Base-by-base conservation (phyloP, 2,888 invertebrate genomes). In the Tenodera sinensis region DNA sequence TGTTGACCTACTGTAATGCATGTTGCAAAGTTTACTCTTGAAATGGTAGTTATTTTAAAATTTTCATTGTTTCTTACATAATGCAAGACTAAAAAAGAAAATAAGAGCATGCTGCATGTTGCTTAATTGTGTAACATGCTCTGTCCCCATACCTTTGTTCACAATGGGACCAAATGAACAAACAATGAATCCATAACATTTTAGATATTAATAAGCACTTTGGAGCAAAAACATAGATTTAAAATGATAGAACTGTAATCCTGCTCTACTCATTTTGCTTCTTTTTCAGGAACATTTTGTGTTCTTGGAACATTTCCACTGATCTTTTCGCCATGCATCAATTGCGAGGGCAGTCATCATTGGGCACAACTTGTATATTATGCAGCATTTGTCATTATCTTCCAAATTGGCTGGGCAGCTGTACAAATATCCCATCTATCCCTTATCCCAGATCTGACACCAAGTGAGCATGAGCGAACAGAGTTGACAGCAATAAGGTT, bases 401-500 rank as follows among this genome's bases (percentile, higher is more conserved):
- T 97, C 93, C 98, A 98, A 95, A 97, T 98, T 93, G 98, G 98
- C 27, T 98, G 98, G 98, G 98, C 98, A 7, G 94, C 97, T 0
- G 97, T 97, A 0, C 98, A 98, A 94, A 98, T 98, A 92, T 97
- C 98, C 30, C 98, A 98, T 93, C 94, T 98, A 90, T 97, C 98
- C 27, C 94, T 98, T 86, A 98, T 98, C 92, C 97, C 98, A 0
- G 97, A 97, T 92, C 93, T 97, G 84, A 96, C 97, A 2, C 95
- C 96, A 71, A 95, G 96, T 92, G 96, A 96, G 90, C 95, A 96
- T 90, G 96, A 97, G 91, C 94, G 97, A 91, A 96, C 96, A 14
- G 96, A 96, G 92, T 94, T 97, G 54, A 97, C 97, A 89, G 96
- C 97, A 54, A 95, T 97, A 88, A 95, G 97, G 97, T 97, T 93